Percentiles rank a stretch among this genome's conserved stretches.
Evolutionary conservation across 2,888 invertebrate species (phyloP).

Genomic region (Phrixothrix hirtus): DNA sequence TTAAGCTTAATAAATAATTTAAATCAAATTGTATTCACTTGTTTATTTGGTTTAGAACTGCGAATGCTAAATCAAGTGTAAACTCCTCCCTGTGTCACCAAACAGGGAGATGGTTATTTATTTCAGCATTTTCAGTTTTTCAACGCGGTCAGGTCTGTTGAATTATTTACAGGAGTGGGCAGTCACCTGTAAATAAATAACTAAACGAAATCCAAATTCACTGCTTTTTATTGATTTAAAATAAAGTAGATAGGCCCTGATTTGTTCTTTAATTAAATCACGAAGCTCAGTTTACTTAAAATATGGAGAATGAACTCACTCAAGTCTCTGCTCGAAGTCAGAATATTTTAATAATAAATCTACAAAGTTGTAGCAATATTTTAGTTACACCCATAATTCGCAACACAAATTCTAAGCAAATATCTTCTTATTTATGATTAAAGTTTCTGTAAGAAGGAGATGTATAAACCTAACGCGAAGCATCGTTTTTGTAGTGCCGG

Average conservation of each 20-base stretch:
- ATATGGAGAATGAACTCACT: no score
- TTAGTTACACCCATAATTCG: conserved; percentile 11
- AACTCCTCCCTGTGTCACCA: conserved; percentile 20
- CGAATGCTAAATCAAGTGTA: conserved; percentile 28
- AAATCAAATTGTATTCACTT: conserved; percentile 31
- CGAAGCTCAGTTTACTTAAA: no score
- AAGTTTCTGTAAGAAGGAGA: conserved; percentile 10
- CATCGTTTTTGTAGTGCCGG: conserved; percentile 20
- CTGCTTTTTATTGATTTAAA: conserved; percentile 2
- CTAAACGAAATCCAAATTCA: conserved; percentile 17
- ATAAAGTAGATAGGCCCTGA: background rate
- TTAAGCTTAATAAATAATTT: conserved; percentile 27
- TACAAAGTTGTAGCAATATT: conserved; percentile 5
- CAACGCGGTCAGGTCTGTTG: conserved; percentile 11
- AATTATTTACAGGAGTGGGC: conserved; percentile 20
- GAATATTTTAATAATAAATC: conserved; percentile 11
- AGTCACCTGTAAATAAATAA: conserved; percentile 27
- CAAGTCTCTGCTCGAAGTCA: conserved; percentile 6
- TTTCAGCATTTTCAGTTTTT: conserved; percentile 25
- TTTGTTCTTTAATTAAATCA: background rate
- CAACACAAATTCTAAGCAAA: conserved; percentile 9
- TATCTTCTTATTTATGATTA: conserved; percentile 17
- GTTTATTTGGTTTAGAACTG: conserved; percentile 30
- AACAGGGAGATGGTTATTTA: conserved; percentile 20
- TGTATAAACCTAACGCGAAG: conserved; percentile 3